A percentile compares a stretch with the other conserved stretches of the same genome.
Conservation (phyloP, 1,140 invertebrate genomes). For the Parapsyche elsis region DNA sequence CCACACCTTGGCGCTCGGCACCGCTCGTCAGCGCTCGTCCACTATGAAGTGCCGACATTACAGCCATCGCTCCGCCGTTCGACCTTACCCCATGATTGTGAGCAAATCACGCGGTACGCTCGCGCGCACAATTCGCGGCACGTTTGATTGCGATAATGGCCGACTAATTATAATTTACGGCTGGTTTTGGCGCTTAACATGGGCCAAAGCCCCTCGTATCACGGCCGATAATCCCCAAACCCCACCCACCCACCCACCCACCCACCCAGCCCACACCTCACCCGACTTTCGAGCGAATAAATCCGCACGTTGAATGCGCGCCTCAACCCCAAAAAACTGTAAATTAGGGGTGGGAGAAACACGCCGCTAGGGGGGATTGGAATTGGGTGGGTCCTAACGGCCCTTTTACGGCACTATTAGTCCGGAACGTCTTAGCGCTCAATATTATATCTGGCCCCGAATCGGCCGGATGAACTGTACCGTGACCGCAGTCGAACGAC, state of each 20-base stretch:
- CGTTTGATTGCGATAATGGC: slow-evolving; percentile 37
- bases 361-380: no score
- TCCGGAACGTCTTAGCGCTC: slow-evolving; percentile 24
- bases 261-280: no score
- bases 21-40: no score
- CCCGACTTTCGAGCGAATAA: not conserved
- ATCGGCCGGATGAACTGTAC: not conserved
- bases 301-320: not conserved
- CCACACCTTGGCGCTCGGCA: no score
- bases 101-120: not conserved
- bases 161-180: slow-evolving; percentile 36
- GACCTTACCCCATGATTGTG: not conserved
- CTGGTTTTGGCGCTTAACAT: not conserved
- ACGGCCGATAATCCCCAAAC: slow-evolving; percentile 16
- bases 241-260: no score
- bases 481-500: not conserved
- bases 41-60: no score
- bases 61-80: no score
- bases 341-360: not conserved
- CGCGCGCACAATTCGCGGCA: not conserved
- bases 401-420: slow-evolving; percentile 29
- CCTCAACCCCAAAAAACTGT: not conserved
- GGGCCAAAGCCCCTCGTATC: slow-evolving; percentile 8
- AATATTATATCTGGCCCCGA: slow-evolving; percentile 17
- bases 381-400: slow-evolving; percentile 2